Base-by-base conservation (phyloP, 2,797 vertebrate genomes). In the Eptatretus atami region DNA sequence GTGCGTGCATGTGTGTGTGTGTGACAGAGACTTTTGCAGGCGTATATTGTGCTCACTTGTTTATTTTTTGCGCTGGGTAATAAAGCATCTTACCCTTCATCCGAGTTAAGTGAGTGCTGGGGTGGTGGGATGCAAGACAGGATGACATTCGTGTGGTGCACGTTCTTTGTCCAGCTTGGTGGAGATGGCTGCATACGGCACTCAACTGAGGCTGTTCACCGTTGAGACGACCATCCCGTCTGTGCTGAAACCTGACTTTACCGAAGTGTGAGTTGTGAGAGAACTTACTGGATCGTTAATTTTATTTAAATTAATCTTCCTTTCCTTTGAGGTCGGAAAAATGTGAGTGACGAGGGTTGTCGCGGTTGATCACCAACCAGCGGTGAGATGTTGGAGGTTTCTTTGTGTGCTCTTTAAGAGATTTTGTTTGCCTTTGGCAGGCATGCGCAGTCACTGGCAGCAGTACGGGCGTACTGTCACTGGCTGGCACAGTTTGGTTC, bases 401-500 rank as follows among this genome's bases (percentile, higher is more conserved):
- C 31, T 8, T 8, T 44, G 31, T 44, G 31, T 8, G 4, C 31
- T 44, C 2, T 44, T 4, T 5, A 44, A 44, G 4, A 44, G 31
- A 44, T 44, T 44, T 44, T 44, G 31, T 44, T 44, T 44, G 6
- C 31, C 31, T 5, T 44, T 66, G 13, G 2, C 71, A 81, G 79
- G n/a, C 92, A 98, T 1, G 92, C 92, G 1, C 90, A 98, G 77
- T 84, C 90, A 13, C 77, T 98, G 67, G 83, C 92, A 8, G 92
- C 92, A 1, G 72, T 96, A 68, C 92, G 96, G 69, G 92, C 92
- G 31, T 96, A 92, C 64, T 79, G 82, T 13, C 92, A 96, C 71
- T 98, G 92, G 92, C 76, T 96, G 1, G 84, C 86, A 1, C 92
- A 93, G 75, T 96, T 84, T 72, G 94, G 87, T 74, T 77, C 81